Evolutionary conservation across 2,113 vertebrate species (phyloP).

Genomic region (Tragelaphus strepsiceros): DNA sequence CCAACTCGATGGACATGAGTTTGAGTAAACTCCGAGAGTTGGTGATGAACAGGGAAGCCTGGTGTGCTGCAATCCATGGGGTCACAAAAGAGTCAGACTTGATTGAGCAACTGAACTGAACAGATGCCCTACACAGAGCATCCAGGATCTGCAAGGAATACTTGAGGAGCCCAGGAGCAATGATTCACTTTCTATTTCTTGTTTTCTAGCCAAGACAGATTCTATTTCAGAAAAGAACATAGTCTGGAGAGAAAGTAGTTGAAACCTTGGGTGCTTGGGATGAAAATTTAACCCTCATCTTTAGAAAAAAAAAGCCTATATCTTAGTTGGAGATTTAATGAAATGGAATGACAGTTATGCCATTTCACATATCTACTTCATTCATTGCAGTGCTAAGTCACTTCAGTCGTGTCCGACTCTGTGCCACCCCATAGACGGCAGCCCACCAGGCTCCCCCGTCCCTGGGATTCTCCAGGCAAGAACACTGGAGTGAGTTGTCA

Average conservation of each 20-base stretch:
- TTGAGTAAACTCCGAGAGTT: no score
- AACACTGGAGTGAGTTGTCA: neutral
- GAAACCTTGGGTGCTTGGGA: constrained; percentile 13
- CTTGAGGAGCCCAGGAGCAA: neutral
- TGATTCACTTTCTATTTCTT: neutral
- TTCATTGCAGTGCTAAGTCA: neutral
- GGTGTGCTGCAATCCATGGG: no score
- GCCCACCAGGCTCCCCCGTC: no score
- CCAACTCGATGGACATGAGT: no score
- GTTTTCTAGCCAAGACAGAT: neutral
- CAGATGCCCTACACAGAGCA: neutral
- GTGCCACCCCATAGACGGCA: no score
- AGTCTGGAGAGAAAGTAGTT: constrained; percentile 11
- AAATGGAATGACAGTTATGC: neutral
- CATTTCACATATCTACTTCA: neutral
- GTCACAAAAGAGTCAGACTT: no score
- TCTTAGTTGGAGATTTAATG: constrained; percentile 2
- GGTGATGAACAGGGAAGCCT: no score
- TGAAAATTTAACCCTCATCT: constrained; percentile 54
- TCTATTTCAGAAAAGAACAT: constrained; percentile 43
- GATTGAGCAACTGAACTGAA: no score
- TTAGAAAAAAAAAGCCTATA: neutral
- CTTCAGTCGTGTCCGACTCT: no score
- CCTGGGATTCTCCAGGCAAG: no score
- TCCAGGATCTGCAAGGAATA: neutral